Evolutionary conservation across 2,888 invertebrate genomes (phyloP), one percentile per base, ranked within the genome.

Genomic region (Mimumesa dahlbomi): DNA sequence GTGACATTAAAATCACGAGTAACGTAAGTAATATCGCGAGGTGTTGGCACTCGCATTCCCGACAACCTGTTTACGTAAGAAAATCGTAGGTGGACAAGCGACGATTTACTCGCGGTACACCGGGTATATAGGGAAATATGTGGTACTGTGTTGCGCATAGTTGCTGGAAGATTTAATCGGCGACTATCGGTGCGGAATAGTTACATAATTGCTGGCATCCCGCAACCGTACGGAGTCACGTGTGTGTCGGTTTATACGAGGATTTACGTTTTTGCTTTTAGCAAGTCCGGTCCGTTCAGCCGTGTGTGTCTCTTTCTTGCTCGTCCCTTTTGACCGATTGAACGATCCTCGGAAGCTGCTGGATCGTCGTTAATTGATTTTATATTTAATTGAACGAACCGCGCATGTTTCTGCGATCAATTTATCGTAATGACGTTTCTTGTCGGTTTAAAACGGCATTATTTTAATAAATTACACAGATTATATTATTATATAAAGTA

Each of bases 161-260:
- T 54, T 49, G 66, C 46, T 71, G 59, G 63, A 69, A 79, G 79
- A 79, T 79, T 79, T 79, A 79, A 79, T 77, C 79, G 71, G 61
- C 65, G 69, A 48, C 50, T 64, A 73, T 81, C 73, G 70, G 59
- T 50, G 59, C 70, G 66, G 72, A 50, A 76, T 80, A 72, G 77
- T 75, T 78, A 80, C 73, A 70, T 72, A 78, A 81, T 78, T 74
- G 70, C 66, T 66, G 53, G 75, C 73, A 69, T 81, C 74, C 75
- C 66, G 71, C 43, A 45, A 49, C 53, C 66, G 56, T 58, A 66
- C 40, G 50, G 57, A 65, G 54, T 72, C 68, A 65, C 75, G 74
- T 62, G 68, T 74, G 46, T 14, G 58, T 59, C 61, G 58, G 56
- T 69, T 65, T 73, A 61, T 76, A 54, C 70, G 61, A 66, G 67